Base-by-base conservation (phyloP, 2,888 invertebrate species). In the Onchidella celtica region DNA sequence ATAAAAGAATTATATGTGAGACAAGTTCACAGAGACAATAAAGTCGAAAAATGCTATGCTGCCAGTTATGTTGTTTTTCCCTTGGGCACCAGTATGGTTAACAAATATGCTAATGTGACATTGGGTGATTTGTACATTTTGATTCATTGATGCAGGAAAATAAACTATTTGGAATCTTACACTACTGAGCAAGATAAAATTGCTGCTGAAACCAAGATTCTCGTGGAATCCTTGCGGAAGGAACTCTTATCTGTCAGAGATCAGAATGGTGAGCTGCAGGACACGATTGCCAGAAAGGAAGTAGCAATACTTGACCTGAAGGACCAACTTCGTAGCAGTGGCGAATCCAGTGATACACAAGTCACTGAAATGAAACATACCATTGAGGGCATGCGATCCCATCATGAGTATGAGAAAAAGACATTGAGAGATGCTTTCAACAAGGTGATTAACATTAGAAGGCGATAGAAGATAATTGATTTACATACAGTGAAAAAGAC, bases 341-440 rank as follows among this genome's bases (percentile, higher is more conserved):
- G 85, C 14, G 89, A 88, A 0, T 73, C 85, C 6, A 81, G 83
- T 3, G 82, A 84, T 17, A 72, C 82, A 2, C 88, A 91, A 82
- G 82, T 86, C 4, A 86, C 85, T 32, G 90, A 89, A 27, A 83
- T 91, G 38, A 86, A 86, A 34, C 85, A 89, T 27, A 84, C 85
- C 11, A 84, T 90, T 21, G 85, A 85, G 27, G 88, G 89, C 40
- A 84, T 89, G 57, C 86, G 86, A 40, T 87, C 86, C 9, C 87
- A 89, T 29, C 87, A 88, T 79, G 90, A 91, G 65, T 88, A 86
- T 74, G 90, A 91, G 72, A 86, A 87, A 81, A 83, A 79, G 40
- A 65, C 73, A 11, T 21, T 73, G 57, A 73, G 70, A 57, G 79
- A 79, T 24, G 29, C 57, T 24, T 38, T 85, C 74, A 32, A 2